Percentiles rank a stretch among this genome's conserved stretches.
Conservation (phyloP, 1,140 invertebrate species). For the Zaprionus tsacasi region DNA sequence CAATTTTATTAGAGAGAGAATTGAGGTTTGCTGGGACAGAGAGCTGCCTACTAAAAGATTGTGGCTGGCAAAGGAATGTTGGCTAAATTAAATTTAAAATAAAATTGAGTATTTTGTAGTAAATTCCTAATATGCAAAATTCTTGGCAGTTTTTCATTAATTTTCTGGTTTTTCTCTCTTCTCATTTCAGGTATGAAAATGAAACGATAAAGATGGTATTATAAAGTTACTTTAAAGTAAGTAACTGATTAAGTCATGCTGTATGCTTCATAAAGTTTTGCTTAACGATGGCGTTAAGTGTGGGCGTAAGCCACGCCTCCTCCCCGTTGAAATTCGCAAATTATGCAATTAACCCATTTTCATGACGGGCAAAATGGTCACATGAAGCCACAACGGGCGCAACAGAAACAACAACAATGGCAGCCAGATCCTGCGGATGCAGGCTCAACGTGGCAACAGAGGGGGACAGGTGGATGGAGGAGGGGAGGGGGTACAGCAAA, state of each 20-base stretch:
- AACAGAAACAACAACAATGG: conserved; percentile 12
- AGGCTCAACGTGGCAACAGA: not conserved
- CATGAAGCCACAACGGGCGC: conserved; percentile 37
- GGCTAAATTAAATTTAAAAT: not conserved
- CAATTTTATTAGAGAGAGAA: not conserved
- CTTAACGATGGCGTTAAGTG: conserved; percentile 19
- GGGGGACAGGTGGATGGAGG: not conserved
- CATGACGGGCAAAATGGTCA: conserved; percentile 54
- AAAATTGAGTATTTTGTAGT: not conserved
- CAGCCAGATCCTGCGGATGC: conserved; percentile 2
- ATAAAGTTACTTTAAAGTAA: not conserved
- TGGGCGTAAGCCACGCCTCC: not conserved
- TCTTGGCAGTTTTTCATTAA: not conserved
- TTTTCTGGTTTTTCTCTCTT: not conserved
- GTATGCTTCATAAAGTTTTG: conserved; percentile 1
- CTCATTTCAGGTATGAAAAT: conserved; percentile 22
- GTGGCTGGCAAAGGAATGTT: not conserved
- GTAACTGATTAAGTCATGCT: conserved; percentile 21
- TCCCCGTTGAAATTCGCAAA: conserved; percentile 67
- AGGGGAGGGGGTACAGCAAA: conserved; percentile 16
- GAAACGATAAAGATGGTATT: not conserved
- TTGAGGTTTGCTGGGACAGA: not conserved
- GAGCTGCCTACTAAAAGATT: not conserved
- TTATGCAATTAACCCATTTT: conserved; percentile 83
- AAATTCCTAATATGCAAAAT: not conserved